These are phyloP conservation scores for Strigamia transsilvanica DNA, from an alignment of 2,888 invertebrate species.

Conservation along the genomic window DNA sequence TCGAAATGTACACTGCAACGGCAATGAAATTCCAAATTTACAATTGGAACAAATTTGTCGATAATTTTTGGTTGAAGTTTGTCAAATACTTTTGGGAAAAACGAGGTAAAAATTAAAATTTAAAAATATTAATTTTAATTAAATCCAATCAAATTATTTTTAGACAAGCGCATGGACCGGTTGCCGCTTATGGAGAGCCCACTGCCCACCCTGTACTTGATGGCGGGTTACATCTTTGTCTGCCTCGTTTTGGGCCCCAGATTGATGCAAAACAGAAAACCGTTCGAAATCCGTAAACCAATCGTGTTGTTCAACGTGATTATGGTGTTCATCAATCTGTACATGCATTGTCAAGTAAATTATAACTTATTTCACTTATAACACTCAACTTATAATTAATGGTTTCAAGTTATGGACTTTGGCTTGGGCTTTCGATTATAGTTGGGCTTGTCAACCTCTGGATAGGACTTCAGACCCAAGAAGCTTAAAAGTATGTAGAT, in stretches of 20 bases:
- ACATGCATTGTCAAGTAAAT: conserved; percentile 90
- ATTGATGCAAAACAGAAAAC: conserved; percentile 88
- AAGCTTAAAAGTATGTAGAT: conserved; percentile 15
- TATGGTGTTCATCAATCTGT: conserved; percentile 88
- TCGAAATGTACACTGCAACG: not conserved
- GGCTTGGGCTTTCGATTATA: conserved; percentile 25
- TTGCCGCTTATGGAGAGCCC: conserved; percentile 92
- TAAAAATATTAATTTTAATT: not conserved
- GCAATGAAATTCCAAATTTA: not conserved
- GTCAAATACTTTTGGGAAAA: conserved; percentile 21
- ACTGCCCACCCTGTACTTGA: conserved; percentile 83
- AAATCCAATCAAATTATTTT: not conserved
- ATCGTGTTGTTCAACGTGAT: conserved; percentile 86
- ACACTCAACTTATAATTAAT: not conserved
- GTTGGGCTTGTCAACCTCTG: not conserved
- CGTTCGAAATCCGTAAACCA: conserved; percentile 79
- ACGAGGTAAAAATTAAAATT: not conserved
- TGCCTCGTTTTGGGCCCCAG: conserved; percentile 82
- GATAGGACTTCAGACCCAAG: not conserved
- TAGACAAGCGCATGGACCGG: conserved; percentile 87
- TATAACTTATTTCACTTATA: too few species aligned
- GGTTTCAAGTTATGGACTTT: not conserved
- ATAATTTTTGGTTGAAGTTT: not conserved
- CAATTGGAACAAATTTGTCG: not conserved
- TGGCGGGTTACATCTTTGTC: conserved; percentile 82